These are phyloP conservation scores for Dusona sp. DNA, from an alignment of 2,888 invertebrate species.

Conservation along the genomic window DNA sequence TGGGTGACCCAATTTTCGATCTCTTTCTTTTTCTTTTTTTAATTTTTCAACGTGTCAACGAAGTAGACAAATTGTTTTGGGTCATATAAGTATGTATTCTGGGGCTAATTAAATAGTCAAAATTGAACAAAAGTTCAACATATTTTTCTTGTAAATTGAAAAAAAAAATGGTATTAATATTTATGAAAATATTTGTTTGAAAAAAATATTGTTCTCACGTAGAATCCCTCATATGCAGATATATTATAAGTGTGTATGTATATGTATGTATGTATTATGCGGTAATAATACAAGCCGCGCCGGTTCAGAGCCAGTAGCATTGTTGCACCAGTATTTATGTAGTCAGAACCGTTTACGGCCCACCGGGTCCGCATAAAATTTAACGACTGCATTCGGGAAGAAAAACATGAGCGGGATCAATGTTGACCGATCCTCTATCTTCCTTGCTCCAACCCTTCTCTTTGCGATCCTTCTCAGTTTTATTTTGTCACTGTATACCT, in stretches of 20 bases:
- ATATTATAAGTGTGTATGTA: background rate
- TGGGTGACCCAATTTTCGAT: background rate
- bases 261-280: slow-evolving; percentile 6
- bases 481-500: slow-evolving; percentile 12
- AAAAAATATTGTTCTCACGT: background rate
- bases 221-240: background rate
- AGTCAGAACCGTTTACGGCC: slow-evolving; percentile 66
- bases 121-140: no score
- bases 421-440: slow-evolving; percentile 2
- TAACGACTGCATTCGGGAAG: slow-evolving; percentile 66
- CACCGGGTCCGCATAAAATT: slow-evolving; percentile 67
- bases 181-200: background rate
- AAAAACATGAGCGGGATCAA: slow-evolving; percentile 56
- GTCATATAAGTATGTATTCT: background rate
- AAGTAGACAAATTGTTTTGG: background rate
- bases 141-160: background rate
- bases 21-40: background rate
- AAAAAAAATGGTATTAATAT: background rate
- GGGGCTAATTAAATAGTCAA: background rate
- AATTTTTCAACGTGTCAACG: background rate
- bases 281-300: slow-evolving; percentile 51
- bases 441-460: background rate
- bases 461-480: slow-evolving; percentile 1
- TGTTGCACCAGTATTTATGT: slow-evolving; percentile 69
- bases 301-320: slow-evolving; percentile 64